phyloP scores from a whole-genome alignment of 2,797 vertebrate genomes.

The Hipposideros larvatus region DNA sequence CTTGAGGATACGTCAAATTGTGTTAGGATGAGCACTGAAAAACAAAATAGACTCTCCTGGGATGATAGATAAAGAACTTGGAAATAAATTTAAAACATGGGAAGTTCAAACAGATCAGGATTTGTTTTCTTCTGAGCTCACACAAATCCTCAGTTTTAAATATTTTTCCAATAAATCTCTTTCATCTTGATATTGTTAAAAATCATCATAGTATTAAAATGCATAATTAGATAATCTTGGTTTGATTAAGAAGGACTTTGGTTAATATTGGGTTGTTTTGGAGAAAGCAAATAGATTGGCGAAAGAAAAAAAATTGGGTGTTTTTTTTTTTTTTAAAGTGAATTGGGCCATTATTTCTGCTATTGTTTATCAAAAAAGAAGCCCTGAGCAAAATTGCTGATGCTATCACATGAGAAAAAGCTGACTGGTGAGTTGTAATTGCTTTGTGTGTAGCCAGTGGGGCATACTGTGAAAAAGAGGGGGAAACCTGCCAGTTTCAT shows the following conservation, averaged over 20 bases:
- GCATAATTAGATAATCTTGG: neutral
- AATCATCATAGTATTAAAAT: constrained; percentile 17
- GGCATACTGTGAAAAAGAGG: neutral
- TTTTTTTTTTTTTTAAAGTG: neutral
- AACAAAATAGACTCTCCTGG: neutral
- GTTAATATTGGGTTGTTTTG: constrained; percentile 27
- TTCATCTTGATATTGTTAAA: constrained; percentile 52
- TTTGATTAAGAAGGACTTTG: constrained; percentile 59
- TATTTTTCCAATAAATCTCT: constrained; percentile 42
- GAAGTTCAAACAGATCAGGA: constrained; percentile 44
- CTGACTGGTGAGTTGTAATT: constrained; percentile 70
- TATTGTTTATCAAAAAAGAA: constrained; percentile 66
- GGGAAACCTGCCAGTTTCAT: neutral
- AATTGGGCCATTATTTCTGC: constrained; percentile 75
- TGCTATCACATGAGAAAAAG: constrained; percentile 55
- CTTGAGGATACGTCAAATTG: neutral
- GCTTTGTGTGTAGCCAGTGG: constrained; percentile 59
- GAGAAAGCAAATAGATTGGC: neutral
- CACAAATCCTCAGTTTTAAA: constrained; percentile 7
- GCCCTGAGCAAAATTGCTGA: constrained; percentile 77
- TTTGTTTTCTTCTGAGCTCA: constrained; percentile 43
- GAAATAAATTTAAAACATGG: constrained; percentile 37
- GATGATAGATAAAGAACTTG: neutral
- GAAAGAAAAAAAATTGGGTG: too few relatives aligned
- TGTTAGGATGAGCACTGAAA: constrained; percentile 8